A percentile compares a stretch with the other conserved stretches of the same genome.
Evolutionary conservation across 2,797 vertebrate genomes (phyloP).

Genomic region (Meriones psammophilus): DNA sequence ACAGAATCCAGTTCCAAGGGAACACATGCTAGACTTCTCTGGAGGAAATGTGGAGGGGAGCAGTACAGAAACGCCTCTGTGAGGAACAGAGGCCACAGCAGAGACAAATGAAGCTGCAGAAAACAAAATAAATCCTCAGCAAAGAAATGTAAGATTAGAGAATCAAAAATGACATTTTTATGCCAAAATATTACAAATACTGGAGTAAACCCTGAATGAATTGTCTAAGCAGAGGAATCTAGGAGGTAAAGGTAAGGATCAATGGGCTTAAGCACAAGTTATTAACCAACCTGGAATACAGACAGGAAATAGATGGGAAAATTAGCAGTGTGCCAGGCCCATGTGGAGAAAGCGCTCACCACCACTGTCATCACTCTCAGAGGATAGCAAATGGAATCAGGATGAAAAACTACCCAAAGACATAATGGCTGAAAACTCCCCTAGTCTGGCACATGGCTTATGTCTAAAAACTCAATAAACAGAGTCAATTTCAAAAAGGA

Average conservation of each 20-base stretch:
- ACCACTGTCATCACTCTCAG: background rate
- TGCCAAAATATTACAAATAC: background rate
- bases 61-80: background rate
- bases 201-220: background rate
- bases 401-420: background rate
- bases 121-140: background rate
- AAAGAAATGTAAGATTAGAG: background rate
- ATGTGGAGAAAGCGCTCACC: background rate
- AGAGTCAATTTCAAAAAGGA: background rate
- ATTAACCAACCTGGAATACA: background rate
- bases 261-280: background rate
- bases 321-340: background rate
- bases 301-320: background rate
- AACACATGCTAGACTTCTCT: background rate
- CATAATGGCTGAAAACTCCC: background rate
- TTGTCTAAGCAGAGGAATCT: background rate
- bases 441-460: background rate
- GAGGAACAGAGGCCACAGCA: background rate
- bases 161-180: background rate
- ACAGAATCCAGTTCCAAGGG: background rate
- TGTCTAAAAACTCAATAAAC: background rate
- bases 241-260: background rate
- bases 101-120: background rate
- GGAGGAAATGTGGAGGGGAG: background rate
- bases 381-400: background rate